Percentiles rank a stretch among this genome's conserved stretches.
Evolutionary conservation across 1,140 invertebrate genomes (phyloP).

Genomic region (Eurosta solidaginis): DNA sequence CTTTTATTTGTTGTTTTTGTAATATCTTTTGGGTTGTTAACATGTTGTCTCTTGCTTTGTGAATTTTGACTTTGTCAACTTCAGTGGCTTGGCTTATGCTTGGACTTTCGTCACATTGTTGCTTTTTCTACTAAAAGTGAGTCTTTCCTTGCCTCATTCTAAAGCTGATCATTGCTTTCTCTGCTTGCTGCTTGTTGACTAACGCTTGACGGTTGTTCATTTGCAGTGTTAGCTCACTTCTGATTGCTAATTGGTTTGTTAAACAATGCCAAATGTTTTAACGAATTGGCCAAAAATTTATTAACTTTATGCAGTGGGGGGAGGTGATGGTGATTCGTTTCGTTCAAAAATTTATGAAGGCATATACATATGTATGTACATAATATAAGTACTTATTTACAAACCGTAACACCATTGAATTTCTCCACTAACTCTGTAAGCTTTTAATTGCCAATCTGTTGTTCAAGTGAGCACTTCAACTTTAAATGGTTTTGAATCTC

Average conservation of each 20-base stretch:
- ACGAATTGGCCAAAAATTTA: slow-evolving; percentile 58
- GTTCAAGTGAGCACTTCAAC: too few relatives aligned
- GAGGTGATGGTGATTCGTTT: too few relatives aligned
- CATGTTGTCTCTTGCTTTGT: slow-evolving; percentile 51
- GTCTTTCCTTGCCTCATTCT: too few relatives aligned
- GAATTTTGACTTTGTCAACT: slow-evolving; percentile 49
- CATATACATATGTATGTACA: too few relatives aligned
- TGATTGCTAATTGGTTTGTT: slow-evolving; percentile 59
- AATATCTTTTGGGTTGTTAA: slow-evolving; percentile 24
- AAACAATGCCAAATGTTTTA: slow-evolving; percentile 54
- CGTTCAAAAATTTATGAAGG: too few relatives aligned
- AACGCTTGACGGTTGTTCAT: not conserved
- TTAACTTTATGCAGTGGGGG: slow-evolving; percentile 33
- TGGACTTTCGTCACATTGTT: not conserved
- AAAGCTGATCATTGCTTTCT: too few relatives aligned
- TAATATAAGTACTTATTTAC: too few relatives aligned
- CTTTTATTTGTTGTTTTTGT: not conserved
- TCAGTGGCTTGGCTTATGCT: not conserved
- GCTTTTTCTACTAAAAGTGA: too few relatives aligned
- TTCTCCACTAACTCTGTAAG: too few relatives aligned
- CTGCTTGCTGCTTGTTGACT: not conserved
- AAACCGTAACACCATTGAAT: too few relatives aligned
- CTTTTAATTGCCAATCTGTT: too few relatives aligned
- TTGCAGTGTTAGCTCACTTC: slow-evolving; percentile 55
- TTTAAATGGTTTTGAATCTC: too few relatives aligned